Conservation (phyloP, 1,140 invertebrate species). For the Danaus plexippus region DNA sequence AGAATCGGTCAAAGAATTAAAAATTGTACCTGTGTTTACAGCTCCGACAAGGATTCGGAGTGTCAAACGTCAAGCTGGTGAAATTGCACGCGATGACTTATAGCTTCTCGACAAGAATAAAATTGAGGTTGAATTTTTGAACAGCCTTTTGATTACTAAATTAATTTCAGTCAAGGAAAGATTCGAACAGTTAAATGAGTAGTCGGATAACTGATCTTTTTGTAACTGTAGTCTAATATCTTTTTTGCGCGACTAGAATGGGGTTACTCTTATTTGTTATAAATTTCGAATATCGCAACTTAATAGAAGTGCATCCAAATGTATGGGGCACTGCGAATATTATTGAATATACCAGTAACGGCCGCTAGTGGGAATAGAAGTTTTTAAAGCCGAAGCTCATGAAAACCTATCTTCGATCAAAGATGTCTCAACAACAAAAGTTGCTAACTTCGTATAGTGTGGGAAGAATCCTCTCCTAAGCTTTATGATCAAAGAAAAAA, state of each 20-base stretch:
- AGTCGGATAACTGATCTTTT: constrained; percentile 23
- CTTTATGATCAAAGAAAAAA: no score
- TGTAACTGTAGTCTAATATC: constrained; percentile 25
- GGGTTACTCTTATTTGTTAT: constrained; percentile 21
- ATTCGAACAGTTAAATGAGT: constrained; percentile 12
- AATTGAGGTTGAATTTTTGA: no score
- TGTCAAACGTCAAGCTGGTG: no score
- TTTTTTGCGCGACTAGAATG: constrained; percentile 20
- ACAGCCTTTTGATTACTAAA: no score
- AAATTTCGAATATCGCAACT: constrained; percentile 28
- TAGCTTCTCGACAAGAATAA: no score
- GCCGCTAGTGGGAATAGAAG: constrained; percentile 26
- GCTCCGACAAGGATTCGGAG: no score
- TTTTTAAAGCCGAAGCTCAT: constrained; percentile 37
- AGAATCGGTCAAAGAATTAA: no score
- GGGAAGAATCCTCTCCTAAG: no score
- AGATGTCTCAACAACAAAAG: constrained; percentile 38
- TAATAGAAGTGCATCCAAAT: constrained; percentile 30
- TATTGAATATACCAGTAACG: constrained; percentile 28
- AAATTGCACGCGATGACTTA: no score
- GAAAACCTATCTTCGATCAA: constrained; percentile 32
- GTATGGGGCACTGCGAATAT: constrained; percentile 25
- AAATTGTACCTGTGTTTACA: no score
- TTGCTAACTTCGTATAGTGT: no score
- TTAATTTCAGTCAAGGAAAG: no score